Evolutionary conservation across 1,140 invertebrate species (phyloP), one percentile per base, ranked within the genome.

Genomic region (Rhagoletis pomonella): DNA sequence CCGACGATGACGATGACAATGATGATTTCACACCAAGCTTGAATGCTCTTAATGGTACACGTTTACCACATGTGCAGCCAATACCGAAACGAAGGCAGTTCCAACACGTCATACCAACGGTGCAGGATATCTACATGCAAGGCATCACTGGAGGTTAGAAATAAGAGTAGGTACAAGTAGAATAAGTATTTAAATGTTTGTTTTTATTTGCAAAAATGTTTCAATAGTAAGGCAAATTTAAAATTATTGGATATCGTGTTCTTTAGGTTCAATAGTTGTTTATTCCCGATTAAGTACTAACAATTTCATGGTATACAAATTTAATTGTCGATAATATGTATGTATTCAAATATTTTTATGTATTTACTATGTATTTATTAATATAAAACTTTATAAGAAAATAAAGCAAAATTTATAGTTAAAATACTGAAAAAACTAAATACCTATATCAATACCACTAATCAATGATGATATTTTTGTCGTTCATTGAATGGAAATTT

Each of bases 11-110:
- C 0, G 90, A 29, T 29, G 29, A 90, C 12, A 89, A 90, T 42
- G 90, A 90, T 7, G 90, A 90, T 7, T 10, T 88, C 1, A 55
- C 86, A 17, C 64, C 91, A 4, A 91, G 90, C 58, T 73, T 91
- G 6, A 91, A 91, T 65, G 90, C 90, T 0, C 87, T 91, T 0
- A 91, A 91, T 87, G 90, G 90, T 0, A 91, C 90, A 0, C 88
- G 90, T 2, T 39, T 90, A 4, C 90, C 90, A 0, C 85, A 91
- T 14, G 64, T 90, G 12, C 90, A 91, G 58, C 90, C 90, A 0
- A 90, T 91, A 5, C 90, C 90, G 2, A 89, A 85, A 59, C 65
- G 90, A 5, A 90, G 90, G 0, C 87, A 89, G 4, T 77, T 87
- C 5, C 81, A 89, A 0, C 84, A 86, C 19, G 6, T 88, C 0